phyloP scores from a whole-genome alignment of 2,888 invertebrate species.

The Ormyrus pomaceus region DNA sequence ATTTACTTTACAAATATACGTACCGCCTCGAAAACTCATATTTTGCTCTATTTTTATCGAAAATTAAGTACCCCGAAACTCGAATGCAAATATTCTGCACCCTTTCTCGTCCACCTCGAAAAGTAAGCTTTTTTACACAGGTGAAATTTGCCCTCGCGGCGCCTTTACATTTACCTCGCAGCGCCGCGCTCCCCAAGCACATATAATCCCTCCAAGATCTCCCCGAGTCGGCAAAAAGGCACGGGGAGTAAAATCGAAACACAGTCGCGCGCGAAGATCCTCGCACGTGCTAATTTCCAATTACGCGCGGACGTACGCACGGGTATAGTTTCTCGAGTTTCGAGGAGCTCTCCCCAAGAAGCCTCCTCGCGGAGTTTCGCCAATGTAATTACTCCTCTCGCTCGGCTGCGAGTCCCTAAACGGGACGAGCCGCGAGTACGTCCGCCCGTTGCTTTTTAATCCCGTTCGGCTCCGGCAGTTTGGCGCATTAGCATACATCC shows the following conservation, averaged over 20 bases:
- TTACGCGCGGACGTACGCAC: conserved; percentile 15
- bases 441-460: conserved; percentile 22
- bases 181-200: too few relatives aligned
- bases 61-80: too few relatives aligned
- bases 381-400: conserved; percentile 37
- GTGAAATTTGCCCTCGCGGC: too few relatives aligned
- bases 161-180: too few relatives aligned
- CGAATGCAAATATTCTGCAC: neutral
- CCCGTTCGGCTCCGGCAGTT: conserved; percentile 7
- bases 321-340: neutral
- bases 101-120: neutral
- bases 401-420: neutral
- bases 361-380: conserved; percentile 8
- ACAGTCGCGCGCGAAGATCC: too few relatives aligned
- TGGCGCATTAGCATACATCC: conserved; percentile 46
- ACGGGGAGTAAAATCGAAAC: too few relatives aligned
- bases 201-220: too few relatives aligned
- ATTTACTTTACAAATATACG: too few relatives aligned
- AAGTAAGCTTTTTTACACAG: neutral
- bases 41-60: too few relatives aligned
- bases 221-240: too few relatives aligned
- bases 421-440: too few relatives aligned
- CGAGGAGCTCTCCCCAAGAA: neutral
- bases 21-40: too few relatives aligned
- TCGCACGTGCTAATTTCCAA: conserved; percentile 29